A percentile compares a stretch with the other conserved stretches of the same genome.
Evolutionary conservation across 2,797 vertebrate genomes (phyloP).

Genomic region (Hoplostethus atlanticus): DNA sequence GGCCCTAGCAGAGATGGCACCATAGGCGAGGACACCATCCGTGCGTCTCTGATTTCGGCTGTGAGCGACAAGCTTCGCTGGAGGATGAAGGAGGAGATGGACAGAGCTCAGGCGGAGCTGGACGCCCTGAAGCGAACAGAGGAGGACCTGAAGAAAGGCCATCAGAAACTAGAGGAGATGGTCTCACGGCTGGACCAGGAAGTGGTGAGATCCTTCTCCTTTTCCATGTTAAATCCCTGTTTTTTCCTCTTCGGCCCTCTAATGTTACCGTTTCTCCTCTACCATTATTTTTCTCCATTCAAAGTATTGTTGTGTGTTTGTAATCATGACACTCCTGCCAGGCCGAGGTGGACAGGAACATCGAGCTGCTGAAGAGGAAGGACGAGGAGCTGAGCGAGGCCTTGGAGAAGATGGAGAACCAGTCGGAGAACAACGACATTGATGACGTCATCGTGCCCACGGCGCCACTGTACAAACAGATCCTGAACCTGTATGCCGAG

Average conservation of each 20-base stretch:
- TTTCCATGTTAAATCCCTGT: not conserved
- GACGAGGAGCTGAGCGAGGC: slow-evolving; percentile 97
- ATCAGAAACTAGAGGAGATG: slow-evolving; percentile 99
- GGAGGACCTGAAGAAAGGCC: slow-evolving; percentile 97
- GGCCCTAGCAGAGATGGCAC: slow-evolving; percentile 95
- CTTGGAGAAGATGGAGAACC: slow-evolving; percentile 99
- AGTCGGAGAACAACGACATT: slow-evolving; percentile 98
- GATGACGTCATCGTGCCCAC: slow-evolving; percentile 98
- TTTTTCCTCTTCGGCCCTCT: not conserved
- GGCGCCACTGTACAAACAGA: slow-evolving; percentile 99
- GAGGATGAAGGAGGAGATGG: slow-evolving; percentile 99
- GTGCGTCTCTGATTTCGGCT: slow-evolving; percentile 96
- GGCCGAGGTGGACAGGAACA: slow-evolving; percentile 97
- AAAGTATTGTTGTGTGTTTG: not conserved
- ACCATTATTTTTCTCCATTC: not conserved
- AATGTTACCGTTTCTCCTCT: not conserved
- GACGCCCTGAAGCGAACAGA: slow-evolving; percentile 97
- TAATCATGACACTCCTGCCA: slow-evolving; percentile 57
- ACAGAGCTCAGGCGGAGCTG: slow-evolving; percentile 96
- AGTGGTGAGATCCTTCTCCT: slow-evolving; percentile 87
- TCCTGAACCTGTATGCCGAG: slow-evolving; percentile 97
- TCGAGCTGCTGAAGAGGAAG: slow-evolving; percentile 96
- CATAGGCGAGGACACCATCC: slow-evolving; percentile 97
- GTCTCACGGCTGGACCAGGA: slow-evolving; percentile 96
- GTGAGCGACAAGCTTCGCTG: slow-evolving; percentile 98